phyloP scores from a whole-genome alignment of 2,113 vertebrate species.

The Pseudorasbora parva region DNA sequence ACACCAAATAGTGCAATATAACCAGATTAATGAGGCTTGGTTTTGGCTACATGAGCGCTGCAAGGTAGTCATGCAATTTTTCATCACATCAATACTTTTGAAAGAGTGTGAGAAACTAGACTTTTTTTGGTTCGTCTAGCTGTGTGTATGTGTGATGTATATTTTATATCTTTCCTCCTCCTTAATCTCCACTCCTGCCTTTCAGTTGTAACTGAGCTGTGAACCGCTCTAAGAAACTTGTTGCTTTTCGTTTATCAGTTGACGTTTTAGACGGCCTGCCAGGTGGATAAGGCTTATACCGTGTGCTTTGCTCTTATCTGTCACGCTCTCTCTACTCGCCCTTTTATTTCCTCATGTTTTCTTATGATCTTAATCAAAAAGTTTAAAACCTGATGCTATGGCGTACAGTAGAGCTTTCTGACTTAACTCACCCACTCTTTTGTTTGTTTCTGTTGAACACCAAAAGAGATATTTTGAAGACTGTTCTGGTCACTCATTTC shows the following conservation, averaged over 20 bases:
- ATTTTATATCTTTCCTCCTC: not conserved
- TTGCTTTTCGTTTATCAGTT: constrained; percentile 38
- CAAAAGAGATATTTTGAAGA: not conserved
- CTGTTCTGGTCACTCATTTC: not conserved
- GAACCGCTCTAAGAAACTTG: not conserved
- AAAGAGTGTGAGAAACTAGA: not conserved
- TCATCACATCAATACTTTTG: not conserved
- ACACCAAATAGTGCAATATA: constrained; percentile 1
- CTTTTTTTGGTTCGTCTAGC: constrained; percentile 2
- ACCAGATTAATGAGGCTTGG: constrained; percentile 11
- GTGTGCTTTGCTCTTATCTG: constrained; percentile 21
- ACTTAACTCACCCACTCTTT: not conserved
- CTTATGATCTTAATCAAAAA: not conserved
- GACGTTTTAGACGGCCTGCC: constrained; percentile 5
- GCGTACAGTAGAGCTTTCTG: not conserved
- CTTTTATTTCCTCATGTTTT: constrained; percentile 41
- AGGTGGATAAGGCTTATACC: constrained; percentile 1
- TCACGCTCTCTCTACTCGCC: not conserved
- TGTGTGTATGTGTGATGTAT: not conserved
- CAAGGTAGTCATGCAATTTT: not conserved
- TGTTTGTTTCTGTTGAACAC: not conserved
- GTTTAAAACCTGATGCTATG: constrained; percentile 14
- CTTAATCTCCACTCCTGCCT: constrained; percentile 16
- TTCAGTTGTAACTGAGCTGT: constrained; percentile 25
- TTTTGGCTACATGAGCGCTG: constrained; percentile 7